Conservation (phyloP, 2,113 vertebrate species). For the Lasiurus cinereus region DNA sequence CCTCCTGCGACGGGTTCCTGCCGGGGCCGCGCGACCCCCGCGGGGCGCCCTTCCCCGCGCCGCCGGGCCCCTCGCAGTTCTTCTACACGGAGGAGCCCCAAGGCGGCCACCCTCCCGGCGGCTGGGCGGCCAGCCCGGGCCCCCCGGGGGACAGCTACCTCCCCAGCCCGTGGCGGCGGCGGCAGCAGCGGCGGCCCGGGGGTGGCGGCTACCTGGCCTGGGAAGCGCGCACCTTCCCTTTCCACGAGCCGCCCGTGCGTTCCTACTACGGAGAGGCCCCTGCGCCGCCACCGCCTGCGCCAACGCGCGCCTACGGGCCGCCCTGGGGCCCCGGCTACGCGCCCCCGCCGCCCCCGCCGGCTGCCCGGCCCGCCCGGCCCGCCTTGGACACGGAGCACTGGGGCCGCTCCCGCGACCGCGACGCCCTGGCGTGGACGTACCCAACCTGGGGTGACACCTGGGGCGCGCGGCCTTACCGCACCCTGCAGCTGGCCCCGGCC, state of each 20-base stretch:
- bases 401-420: constrained; percentile 90
- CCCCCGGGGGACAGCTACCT: constrained; percentile 74
- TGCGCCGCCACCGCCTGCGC: too few species aligned
- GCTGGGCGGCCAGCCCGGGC: constrained; percentile 83
- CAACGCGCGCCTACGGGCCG: constrained; percentile 75
- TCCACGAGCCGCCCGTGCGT: constrained; percentile 84
- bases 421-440: constrained; percentile 81
- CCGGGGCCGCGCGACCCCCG: constrained; percentile 91
- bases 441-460: too few species aligned
- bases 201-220: constrained; percentile 90
- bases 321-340: constrained; percentile 87
- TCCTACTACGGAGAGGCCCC: constrained; percentile 91
- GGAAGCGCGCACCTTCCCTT: constrained; percentile 84
- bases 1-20: constrained; percentile 89
- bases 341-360: background rate
- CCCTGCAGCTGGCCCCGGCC: constrained; percentile 59
- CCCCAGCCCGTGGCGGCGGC: constrained; percentile 85
- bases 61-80: constrained; percentile 93
- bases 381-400: constrained; percentile 91
- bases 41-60: constrained; percentile 90
- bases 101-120: constrained; percentile 81
- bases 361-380: constrained; percentile 75
- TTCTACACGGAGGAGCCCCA: constrained; percentile 93
- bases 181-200: constrained; percentile 81
- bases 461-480: constrained; percentile 75